phyloP scores from a whole-genome alignment of 2,888 invertebrate species.

The Drosophila anomalata region DNA sequence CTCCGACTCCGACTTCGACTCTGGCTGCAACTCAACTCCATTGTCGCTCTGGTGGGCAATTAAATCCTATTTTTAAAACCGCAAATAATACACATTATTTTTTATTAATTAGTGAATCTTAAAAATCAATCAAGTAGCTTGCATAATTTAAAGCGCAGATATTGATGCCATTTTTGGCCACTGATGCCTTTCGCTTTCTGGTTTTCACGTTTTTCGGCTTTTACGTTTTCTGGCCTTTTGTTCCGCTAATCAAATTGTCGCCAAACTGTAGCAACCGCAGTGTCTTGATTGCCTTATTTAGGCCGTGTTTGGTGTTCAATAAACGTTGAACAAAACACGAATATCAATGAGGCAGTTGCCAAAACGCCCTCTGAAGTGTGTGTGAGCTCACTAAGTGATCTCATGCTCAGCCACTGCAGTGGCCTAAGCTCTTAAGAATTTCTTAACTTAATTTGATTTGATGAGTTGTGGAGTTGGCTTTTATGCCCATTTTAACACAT shows the following conservation, averaged over 20 bases:
- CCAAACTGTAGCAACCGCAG: slow-evolving; percentile 44
- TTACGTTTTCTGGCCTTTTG: slow-evolving; percentile 21
- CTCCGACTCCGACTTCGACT: background rate
- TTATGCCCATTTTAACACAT: slow-evolving; percentile 20
- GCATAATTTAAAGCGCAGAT: slow-evolving; percentile 51
- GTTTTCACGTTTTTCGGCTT: slow-evolving; percentile 47
- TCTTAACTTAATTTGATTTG: slow-evolving; percentile 27
- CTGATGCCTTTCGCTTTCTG: slow-evolving; percentile 62
- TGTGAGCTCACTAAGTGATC: slow-evolving; percentile 43
- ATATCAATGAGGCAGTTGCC: slow-evolving; percentile 46
- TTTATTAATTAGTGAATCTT: slow-evolving; percentile 65
- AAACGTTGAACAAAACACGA: slow-evolving; percentile 44
- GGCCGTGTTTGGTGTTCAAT: slow-evolving; percentile 53
- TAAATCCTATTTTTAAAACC: slow-evolving; percentile 30
- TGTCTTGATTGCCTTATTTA: slow-evolving; percentile 59
- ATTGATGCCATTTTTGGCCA: slow-evolving; percentile 30
- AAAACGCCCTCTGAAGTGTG: slow-evolving; percentile 42
- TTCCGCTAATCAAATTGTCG: slow-evolving; percentile 72
- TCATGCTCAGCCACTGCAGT: slow-evolving; percentile 37
- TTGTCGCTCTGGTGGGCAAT: slow-evolving; percentile 13
- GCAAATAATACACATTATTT: slow-evolving; percentile 42
- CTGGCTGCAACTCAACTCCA: slow-evolving; percentile 26
- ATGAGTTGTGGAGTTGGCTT: slow-evolving; percentile 16
- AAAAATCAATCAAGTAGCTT: slow-evolving; percentile 70
- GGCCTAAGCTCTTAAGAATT: slow-evolving; percentile 12